Base-by-base conservation (phyloP, 2,888 invertebrate genomes). In the Drosophila nr. perissopoda region DNA sequence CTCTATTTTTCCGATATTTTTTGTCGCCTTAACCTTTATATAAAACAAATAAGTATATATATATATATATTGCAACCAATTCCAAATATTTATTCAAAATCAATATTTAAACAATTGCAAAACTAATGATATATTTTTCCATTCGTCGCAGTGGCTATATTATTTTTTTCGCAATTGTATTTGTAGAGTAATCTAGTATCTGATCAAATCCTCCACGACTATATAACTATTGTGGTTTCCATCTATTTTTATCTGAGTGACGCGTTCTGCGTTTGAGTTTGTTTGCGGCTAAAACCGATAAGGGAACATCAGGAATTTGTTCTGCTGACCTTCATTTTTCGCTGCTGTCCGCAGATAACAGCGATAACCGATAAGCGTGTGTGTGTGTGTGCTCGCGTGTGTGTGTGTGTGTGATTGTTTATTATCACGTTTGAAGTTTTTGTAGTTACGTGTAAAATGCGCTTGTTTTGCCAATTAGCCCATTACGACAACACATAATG, bases 301-400 rank as follows among this genome's bases (percentile, higher is more conserved):
- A 90, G 85, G 62, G 53, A 36, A 52, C 70, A 69, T 63, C 70
- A 80, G 71, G 82, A 89, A 85, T 91, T 91, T 89, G 89, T 87
- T 73, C 89, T 89, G 89, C 84, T 91, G 91, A 91, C 91, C 91
- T 91, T 91, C 90, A 91, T 91, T 91, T 86, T 78, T 84, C 65
- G 72, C 72, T 45, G 58, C 64, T 69, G 71, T 48, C 52, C 61
- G 75, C 80, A 80, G 83, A 76, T 76, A 78, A 83, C 68, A 76
- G 59, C 73, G 75, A 79, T 76, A 80, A 78, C 64, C 60, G 78
- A 89, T 88, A 83, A 83, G 82, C 74, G 33, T 16, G 27, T 38
- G n/a, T 52, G n/a, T 40, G 45, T 58, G n/a, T 34, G 40, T 36
- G 29, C 42, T 29, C 65, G 45, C 54, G n/a, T 42, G n/a, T 48